Conservation (phyloP, 2,888 invertebrate species). For the Cheilosia scutellata region DNA sequence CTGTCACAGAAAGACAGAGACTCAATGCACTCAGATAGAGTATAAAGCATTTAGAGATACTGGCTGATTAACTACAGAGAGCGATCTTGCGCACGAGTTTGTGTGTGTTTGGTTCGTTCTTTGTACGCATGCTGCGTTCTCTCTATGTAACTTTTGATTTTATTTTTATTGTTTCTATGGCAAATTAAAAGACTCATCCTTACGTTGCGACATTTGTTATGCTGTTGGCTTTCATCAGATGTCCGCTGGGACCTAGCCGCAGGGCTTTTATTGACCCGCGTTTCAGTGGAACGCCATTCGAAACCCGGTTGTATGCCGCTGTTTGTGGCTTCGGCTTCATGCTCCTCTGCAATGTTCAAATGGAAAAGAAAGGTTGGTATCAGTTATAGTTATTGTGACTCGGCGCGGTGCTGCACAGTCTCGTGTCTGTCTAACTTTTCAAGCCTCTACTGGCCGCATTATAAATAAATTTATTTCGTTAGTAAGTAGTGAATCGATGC, state of each 20-base stretch:
- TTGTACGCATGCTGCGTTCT: slow-evolving; percentile 11
- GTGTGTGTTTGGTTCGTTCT: slow-evolving; percentile 31
- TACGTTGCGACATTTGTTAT: slow-evolving; percentile 83
- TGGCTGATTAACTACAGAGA: slow-evolving; percentile 26
- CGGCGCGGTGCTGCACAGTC: slow-evolving; percentile 29
- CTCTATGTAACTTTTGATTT: slow-evolving; percentile 6
- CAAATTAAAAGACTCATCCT: slow-evolving; percentile 78
- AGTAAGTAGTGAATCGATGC: slow-evolving; percentile 77
- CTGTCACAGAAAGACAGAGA: slow-evolving; percentile 67
- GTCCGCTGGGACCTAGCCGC: slow-evolving; percentile 82
- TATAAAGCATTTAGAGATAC: slow-evolving; percentile 54
- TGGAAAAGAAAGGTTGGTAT: slow-evolving; percentile 70
- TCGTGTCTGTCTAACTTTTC: slow-evolving; percentile 41
- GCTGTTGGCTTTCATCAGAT: slow-evolving; percentile 82
- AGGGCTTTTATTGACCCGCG: slow-evolving; percentile 81
- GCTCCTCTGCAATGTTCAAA: slow-evolving; percentile 83
- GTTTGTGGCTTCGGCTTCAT: slow-evolving; percentile 79
- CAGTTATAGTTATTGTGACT: slow-evolving; percentile 58
- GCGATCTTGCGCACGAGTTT: slow-evolving; percentile 32
- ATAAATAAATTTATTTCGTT: slow-evolving; percentile 26
- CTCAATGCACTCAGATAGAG: slow-evolving; percentile 58
- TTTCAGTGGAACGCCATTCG: slow-evolving; percentile 78
- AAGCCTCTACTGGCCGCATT: slow-evolving; percentile 29
- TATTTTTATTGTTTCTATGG: slow-evolving; percentile 28
- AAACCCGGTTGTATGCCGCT: slow-evolving; percentile 76